Evolutionary conservation across 2,888 invertebrate species (phyloP).

Genomic region (Drosophila austrosaltans): DNA sequence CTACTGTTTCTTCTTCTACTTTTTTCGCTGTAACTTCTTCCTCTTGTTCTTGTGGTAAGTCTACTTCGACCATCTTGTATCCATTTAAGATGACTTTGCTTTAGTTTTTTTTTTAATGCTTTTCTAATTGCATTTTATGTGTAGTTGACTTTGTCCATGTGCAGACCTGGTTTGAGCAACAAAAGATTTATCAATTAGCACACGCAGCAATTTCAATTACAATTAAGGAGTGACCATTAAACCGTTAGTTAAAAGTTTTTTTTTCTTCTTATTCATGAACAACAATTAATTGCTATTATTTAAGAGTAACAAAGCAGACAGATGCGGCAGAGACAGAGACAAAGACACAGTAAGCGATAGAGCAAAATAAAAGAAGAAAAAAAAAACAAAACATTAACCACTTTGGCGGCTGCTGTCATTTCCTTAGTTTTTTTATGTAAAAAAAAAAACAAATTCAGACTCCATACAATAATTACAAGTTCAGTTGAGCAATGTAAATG

Average conservation of each 20-base stretch:
- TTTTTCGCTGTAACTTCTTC: slow-evolving; percentile 23
- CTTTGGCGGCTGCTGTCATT: slow-evolving; percentile 41
- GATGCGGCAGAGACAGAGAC: slow-evolving; percentile 30
- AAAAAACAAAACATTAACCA: slow-evolving; percentile 43
- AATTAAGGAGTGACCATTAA: slow-evolving; percentile 67
- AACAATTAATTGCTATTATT: slow-evolving; percentile 71
- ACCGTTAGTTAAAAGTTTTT: slow-evolving; percentile 72
- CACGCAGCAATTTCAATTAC: slow-evolving; percentile 67
- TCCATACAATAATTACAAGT: slow-evolving; percentile 71
- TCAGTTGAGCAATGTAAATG: slow-evolving; percentile 76
- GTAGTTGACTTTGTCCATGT: slow-evolving; percentile 3
- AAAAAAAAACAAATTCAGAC: slow-evolving; percentile 44
- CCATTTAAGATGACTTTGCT: slow-evolving; percentile 26
- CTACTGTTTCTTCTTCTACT: slow-evolving; percentile 36
- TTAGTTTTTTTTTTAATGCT: slow-evolving; percentile 53
- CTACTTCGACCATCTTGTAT: slow-evolving; percentile 21
- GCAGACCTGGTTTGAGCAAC: slow-evolving; percentile 4
- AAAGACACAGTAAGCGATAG: slow-evolving; percentile 20
- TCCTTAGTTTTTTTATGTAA: slow-evolving; percentile 59
- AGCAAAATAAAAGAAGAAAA: too few species aligned
- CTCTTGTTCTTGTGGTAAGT: slow-evolving; percentile 32
- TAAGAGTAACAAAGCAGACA: slow-evolving; percentile 25
- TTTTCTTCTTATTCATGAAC: slow-evolving; percentile 28
- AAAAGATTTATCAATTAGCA: slow-evolving; percentile 67
- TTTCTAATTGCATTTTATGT: slow-evolving; percentile 64